These are phyloP conservation scores for Pseudomyrmex gracilis DNA, from an alignment of 1,140 invertebrate species.

Conservation along the genomic window DNA sequence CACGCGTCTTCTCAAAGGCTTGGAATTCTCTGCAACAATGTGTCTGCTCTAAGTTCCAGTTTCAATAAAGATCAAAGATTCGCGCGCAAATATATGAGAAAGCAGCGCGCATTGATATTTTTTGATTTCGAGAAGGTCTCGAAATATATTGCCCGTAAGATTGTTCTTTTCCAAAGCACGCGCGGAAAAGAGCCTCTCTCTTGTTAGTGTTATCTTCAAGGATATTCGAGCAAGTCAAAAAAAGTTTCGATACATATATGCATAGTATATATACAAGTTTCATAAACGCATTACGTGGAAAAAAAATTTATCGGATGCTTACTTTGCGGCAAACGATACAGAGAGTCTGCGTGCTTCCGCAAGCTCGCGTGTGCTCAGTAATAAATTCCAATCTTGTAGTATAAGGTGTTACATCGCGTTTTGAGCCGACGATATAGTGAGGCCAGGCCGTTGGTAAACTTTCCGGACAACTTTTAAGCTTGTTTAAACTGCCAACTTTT, in stretches of 20 bases:
- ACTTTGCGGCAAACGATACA: background rate
- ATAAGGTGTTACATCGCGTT: conserved; percentile 32
- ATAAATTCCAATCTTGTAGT: conserved; percentile 48
- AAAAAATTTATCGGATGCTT: background rate
- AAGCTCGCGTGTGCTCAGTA: conserved; percentile 8
- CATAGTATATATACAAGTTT: background rate
- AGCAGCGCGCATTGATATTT: background rate
- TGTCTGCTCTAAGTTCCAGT: background rate
- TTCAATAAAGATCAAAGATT: conserved; percentile 19
- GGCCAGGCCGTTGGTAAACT: conserved; percentile 38
- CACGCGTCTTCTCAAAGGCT: background rate
- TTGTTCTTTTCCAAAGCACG: background rate
- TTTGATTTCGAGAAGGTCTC: background rate
- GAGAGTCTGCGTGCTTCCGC: background rate
- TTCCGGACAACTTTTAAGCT: conserved; percentile 47
- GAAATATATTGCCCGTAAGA: background rate
- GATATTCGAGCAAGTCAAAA: background rate
- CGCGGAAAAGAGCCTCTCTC: background rate
- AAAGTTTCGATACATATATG: background rate
- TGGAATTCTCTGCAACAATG: conserved; percentile 5
- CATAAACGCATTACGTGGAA: background rate
- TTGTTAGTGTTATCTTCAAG: background rate
- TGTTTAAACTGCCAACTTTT: conserved; percentile 51
- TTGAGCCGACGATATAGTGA: conserved; percentile 29
- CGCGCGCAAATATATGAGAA: background rate